phyloP scores from a whole-genome alignment of 2,797 vertebrate genomes.

The Fratercula arctica region DNA sequence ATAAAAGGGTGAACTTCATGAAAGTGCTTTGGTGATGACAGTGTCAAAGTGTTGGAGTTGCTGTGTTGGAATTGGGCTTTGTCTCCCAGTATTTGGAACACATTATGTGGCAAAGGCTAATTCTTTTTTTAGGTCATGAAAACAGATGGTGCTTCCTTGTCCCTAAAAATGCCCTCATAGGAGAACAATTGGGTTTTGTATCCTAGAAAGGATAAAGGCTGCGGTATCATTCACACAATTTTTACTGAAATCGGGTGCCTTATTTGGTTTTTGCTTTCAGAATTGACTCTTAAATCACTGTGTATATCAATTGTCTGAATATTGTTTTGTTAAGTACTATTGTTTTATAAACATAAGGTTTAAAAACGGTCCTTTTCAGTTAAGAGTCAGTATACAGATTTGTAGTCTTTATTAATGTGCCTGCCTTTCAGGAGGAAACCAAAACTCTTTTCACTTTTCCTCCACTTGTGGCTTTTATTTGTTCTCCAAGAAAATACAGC shows the following conservation, averaged over 20 bases:
- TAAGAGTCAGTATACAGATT: neutral
- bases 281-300: neutral
- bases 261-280: neutral
- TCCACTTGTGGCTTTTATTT: neutral
- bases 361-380: neutral
- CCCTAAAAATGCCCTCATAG: neutral
- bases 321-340: neutral
- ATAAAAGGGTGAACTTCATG: neutral
- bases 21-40: neutral
- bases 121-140: neutral
- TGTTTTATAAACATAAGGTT: neutral
- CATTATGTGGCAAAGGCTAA: neutral
- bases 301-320: neutral
- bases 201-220: neutral
- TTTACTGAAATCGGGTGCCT: neutral
- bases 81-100: neutral
- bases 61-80: neutral
- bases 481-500: neutral
- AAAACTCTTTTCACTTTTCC: neutral
- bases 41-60: neutral
- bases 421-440: neutral
- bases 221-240: neutral
- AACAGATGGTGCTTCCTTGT: neutral
- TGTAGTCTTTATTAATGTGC: neutral
- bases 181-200: neutral